Conservation (phyloP, 2,113 vertebrate species). For the Rousettus leschenaultii region DNA sequence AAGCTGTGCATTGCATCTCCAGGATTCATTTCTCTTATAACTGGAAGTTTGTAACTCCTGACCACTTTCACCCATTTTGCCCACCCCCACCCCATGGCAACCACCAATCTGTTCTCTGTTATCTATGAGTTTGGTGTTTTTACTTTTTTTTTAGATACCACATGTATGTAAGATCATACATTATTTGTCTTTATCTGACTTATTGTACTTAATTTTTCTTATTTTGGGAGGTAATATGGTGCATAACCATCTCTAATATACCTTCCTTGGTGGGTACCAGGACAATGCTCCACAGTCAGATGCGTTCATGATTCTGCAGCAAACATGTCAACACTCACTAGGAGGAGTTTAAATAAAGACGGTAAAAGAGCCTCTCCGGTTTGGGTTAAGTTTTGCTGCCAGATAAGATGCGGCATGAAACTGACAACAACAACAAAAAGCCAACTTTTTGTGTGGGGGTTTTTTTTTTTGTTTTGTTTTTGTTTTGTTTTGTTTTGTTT, state of each 20-base stretch:
- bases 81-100: background rate
- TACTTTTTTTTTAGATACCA: background rate
- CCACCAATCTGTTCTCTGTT: background rate
- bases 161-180: background rate
- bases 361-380: background rate
- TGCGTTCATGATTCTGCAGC: background rate
- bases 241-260: background rate
- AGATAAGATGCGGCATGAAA: background rate
- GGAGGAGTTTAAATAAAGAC: background rate
- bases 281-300: background rate
- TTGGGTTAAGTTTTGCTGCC: background rate
- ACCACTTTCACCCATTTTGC: background rate
- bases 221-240: background rate
- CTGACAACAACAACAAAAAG: background rate
- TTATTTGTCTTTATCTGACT: background rate
- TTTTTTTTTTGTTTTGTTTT: background rate
- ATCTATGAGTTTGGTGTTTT: background rate
- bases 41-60: background rate
- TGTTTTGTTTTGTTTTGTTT: background rate
- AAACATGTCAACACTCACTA: background rate
- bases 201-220: background rate
- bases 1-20: background rate
- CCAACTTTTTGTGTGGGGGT: background rate
- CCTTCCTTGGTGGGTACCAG: fast-evolving
- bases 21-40: background rate